Conservation (phyloP, 2,113 vertebrate genomes). For the Tricholaema leucomelas region DNA sequence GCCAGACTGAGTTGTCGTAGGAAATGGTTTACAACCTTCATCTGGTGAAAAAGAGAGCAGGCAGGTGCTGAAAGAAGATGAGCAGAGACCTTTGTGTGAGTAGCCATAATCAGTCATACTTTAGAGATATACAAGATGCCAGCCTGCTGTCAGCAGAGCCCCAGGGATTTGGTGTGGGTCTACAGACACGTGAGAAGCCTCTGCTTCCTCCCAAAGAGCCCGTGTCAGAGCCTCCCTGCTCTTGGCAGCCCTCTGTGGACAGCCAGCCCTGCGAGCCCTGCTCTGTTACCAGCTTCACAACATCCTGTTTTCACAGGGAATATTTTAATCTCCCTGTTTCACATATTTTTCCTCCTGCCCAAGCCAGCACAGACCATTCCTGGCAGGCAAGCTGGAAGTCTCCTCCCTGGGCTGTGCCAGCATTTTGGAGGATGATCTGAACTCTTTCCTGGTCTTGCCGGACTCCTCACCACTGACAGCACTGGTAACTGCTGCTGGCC, state of each 20-base stretch:
- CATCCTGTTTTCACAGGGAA: not conserved
- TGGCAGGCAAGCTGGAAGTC: conserved; percentile 2
- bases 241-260: not conserved
- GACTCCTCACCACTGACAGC: not conserved
- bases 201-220: not conserved
- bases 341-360: conserved; percentile 7
- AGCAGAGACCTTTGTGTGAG: not conserved
- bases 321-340: conserved; percentile 21
- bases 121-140: not conserved
- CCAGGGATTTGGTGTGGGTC: not conserved
- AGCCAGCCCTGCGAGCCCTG: not conserved
- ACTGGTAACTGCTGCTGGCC: not conserved
- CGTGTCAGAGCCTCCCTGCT: not conserved
- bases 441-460: fast-evolving
- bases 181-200: fast-evolving
- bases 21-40: conserved; percentile 14
- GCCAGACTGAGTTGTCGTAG: not conserved
- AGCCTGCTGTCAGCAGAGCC: not conserved
- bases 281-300: not conserved
- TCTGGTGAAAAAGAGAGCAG: not conserved
- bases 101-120: not conserved
- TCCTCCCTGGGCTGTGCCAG: not conserved
- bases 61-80: not conserved
- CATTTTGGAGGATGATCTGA: not conserved
- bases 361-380: not conserved